Evolutionary conservation across 2,888 invertebrate species (phyloP).

Genomic region (Aleiodes alternator): DNA sequence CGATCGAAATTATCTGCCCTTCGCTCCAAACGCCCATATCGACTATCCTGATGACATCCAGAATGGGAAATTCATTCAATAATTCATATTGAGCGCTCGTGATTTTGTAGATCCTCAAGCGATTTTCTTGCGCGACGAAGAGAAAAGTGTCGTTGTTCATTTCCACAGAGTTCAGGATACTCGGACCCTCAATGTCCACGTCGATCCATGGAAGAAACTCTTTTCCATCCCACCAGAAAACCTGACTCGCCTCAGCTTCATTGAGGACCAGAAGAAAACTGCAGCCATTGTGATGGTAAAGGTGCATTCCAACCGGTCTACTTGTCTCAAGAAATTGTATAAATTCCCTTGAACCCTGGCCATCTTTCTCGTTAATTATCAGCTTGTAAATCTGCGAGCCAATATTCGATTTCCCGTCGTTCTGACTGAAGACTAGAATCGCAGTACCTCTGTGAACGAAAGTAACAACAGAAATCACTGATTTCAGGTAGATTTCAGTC

Average conservation of each 20-base stretch:
- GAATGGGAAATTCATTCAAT: slow-evolving; percentile 48
- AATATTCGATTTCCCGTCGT: slow-evolving; percentile 30
- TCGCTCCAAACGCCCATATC: slow-evolving; percentile 57
- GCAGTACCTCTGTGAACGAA: slow-evolving; percentile 59
- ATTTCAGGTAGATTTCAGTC: slow-evolving; percentile 55
- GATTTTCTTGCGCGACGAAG: slow-evolving; percentile 56
- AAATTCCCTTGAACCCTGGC: slow-evolving; percentile 45
- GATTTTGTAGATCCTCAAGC: slow-evolving; percentile 60
- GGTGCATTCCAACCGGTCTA: slow-evolving; percentile 58
- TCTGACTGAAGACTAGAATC: slow-evolving; percentile 62
- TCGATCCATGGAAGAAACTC: slow-evolving; percentile 62
- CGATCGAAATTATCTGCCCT: slow-evolving; percentile 51
- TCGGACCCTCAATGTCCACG: slow-evolving; percentile 56
- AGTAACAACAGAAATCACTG: slow-evolving; percentile 62
- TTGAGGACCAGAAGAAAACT: slow-evolving; percentile 62
- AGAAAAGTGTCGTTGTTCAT: slow-evolving; percentile 61
- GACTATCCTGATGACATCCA: slow-evolving; percentile 51
- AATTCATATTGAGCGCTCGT: slow-evolving; percentile 46
- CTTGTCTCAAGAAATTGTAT: slow-evolving; percentile 61
- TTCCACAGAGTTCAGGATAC: slow-evolving; percentile 53
- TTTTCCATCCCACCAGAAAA: slow-evolving; percentile 66
- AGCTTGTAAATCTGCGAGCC: slow-evolving; percentile 63
- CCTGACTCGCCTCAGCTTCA: slow-evolving; percentile 54
- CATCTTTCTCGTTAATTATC: slow-evolving; percentile 32
- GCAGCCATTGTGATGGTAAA: slow-evolving; percentile 56